Evolutionary conservation across 2,113 vertebrate species (phyloP).

Genomic region (Notarius lentiginosus): DNA sequence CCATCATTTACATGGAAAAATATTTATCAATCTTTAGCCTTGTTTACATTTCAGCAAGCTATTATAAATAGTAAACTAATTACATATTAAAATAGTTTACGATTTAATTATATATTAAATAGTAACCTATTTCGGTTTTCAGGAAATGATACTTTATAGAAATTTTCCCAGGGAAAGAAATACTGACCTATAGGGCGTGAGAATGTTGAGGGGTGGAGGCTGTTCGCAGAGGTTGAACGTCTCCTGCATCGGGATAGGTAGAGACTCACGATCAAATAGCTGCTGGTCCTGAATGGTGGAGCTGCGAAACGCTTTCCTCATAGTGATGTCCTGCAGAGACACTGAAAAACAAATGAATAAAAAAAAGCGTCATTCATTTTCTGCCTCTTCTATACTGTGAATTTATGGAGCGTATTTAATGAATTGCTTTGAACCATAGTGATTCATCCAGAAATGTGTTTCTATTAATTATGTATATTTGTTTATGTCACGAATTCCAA

Average conservation of each 20-base stretch:
- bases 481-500: neutral
- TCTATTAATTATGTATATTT: neutral
- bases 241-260: constrained; percentile 93
- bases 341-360: constrained; percentile 60
- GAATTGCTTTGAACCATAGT: neutral
- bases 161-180: neutral
- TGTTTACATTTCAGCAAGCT: neutral
- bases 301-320: constrained; percentile 98
- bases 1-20: neutral
- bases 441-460: neutral
- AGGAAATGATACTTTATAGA: neutral
- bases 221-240: constrained; percentile 91
- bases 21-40: neutral
- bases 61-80: too few relatives aligned
- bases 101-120: too few relatives aligned
- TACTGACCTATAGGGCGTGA: constrained; percentile 91
- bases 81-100: too few relatives aligned
- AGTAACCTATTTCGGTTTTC: neutral
- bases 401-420: neutral
- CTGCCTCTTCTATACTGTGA: neutral
- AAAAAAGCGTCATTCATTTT: neutral
- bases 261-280: constrained; percentile 89
- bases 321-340: constrained; percentile 97
- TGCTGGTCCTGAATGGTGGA: constrained; percentile 97
- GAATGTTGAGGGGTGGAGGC: constrained; percentile 96